Base-by-base conservation (phyloP, 2,797 vertebrate genomes). In the Coregonus suidteri region DNA sequence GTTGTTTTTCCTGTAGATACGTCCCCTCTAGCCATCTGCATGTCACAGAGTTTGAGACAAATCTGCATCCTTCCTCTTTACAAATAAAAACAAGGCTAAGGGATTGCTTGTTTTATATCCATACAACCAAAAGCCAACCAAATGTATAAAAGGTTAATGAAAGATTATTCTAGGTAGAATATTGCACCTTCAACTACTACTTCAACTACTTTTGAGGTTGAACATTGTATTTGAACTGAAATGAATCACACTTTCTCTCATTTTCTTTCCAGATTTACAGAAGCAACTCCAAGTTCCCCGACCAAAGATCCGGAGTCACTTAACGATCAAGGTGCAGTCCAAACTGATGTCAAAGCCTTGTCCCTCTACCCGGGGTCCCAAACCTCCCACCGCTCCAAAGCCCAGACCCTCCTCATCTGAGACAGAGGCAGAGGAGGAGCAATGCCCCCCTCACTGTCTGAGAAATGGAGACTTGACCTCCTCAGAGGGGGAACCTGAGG, bases 361-460 rank as follows among this genome's bases (percentile, higher is more conserved):
- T 85, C 91, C 90, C 81, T 88, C 92, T 86, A 91, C 93, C 35
- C 91, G 93, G 90, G 96, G 95, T 78, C 93, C 95, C 18, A 99
- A 98, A 85, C 97, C 97, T 91, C 96, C 96, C 54, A 95, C 97
- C 0, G 95, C 96, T 79, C 97, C 97, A 2, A 99, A 98, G 85
- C 97, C 98, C 83, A 95, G 92, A 85, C 88, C 96, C 78, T 88
- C 93, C 13, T 75, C 59, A 25, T 64, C 87, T 85, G 89, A 93
- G 75, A 68, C 75, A 77, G 90, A 47, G 41, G 41, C 41, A 47
- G 41, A 93, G 66, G 84, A 62, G 84, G 87, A 94, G 88, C 82
- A 91, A 73, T 92, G 88, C 82, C 85, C 94, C 80, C 84, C 92
- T 68, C 93, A 90, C 84, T 93, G 92, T 66, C 93, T 94, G 78